Percentiles rank a stretch among this genome's conserved stretches.
Conservation (phyloP, 2,797 vertebrate genomes). For the Lacerta agilis region DNA sequence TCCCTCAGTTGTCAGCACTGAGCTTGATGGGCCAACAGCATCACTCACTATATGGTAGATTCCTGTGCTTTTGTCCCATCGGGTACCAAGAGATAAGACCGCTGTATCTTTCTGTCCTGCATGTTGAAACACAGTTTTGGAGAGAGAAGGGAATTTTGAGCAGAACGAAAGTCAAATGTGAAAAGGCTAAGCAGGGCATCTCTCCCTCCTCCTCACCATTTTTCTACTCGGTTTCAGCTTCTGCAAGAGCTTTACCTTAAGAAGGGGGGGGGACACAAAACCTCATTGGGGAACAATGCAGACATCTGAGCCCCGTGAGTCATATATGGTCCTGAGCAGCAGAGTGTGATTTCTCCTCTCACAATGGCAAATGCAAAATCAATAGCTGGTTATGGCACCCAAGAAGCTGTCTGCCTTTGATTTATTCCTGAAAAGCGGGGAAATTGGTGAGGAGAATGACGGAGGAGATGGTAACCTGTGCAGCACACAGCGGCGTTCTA, state of each 20-base stretch:
- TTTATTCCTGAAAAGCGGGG: slow-evolving; percentile 23
- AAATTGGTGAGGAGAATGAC: background rate
- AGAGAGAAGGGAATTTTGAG: too few species aligned
- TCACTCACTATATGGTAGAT: too few species aligned
- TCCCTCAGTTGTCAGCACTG: too few species aligned
- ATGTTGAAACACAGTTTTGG: too few species aligned
- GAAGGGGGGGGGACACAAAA: background rate
- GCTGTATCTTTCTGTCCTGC: too few species aligned
- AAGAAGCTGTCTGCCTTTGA: slow-evolving; percentile 15
- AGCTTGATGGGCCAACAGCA: too few species aligned
- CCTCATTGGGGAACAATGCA: background rate
- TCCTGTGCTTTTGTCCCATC: too few species aligned
- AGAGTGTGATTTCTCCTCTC: background rate
- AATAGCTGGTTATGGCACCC: slow-evolving; percentile 57
- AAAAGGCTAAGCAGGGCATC: too few species aligned
- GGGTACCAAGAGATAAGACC: too few species aligned
- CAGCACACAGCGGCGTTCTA: too few species aligned
- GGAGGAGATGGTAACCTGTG: background rate
- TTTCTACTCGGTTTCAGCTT: background rate
- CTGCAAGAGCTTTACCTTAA: background rate
- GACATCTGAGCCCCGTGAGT: background rate
- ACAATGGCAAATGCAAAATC: slow-evolving; percentile 53
- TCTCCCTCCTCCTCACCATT: fast-evolving
- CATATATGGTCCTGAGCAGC: too few species aligned
- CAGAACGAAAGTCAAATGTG: background rate